Evolutionary conservation across 2,888 invertebrate species (phyloP), one percentile per base, ranked within the genome.

Genomic region (Hoplodrina blanda): DNA sequence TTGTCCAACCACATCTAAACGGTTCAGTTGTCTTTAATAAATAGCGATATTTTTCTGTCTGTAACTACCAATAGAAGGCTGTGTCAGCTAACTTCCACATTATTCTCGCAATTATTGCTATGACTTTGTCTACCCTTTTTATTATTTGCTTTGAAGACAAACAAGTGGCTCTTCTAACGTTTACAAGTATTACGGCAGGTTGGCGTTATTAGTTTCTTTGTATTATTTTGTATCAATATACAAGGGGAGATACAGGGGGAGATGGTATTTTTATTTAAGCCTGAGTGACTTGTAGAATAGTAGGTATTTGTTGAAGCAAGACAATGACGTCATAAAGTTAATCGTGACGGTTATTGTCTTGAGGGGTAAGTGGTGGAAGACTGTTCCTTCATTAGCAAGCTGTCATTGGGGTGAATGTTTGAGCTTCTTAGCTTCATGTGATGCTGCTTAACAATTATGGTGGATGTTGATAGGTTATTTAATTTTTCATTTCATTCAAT

Each of bases 21-120:
- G 89, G 87, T 89, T 87, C 87, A 89, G 87, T 78, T 87, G 85
- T 88, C 89, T 93, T 91, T 91, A 91, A 92, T 92, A 93, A 91
- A 91, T 89, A 83, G 88, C 84, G 77, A 90, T 91, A 90, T 92
- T 92, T 91, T 90, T 90, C 90, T 87, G 84, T 88, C 78, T 78
- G 37, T 68, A 50, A 4, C 74, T 79, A 71, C 80, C 87, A 87
- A 90, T 87, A 88, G 81, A 86, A 88, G 82, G 80, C 80, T 81
- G 83, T 85, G 82, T 87, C 79, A 73, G 84, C 84, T 87, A 87
- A 87, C 85, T 88, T 87, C 79, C 83, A 89, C 87, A 87, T 89
- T 90, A 89, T 88, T 88, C 84, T 79, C 84, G 84, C 89, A 91
- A 90, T 91, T 89, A 91, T 88, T 87, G 80, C 84, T 79, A 77